Evolutionary conservation across 1,140 invertebrate genomes (phyloP).

Genomic region (Dolichoris vasculosae): DNA sequence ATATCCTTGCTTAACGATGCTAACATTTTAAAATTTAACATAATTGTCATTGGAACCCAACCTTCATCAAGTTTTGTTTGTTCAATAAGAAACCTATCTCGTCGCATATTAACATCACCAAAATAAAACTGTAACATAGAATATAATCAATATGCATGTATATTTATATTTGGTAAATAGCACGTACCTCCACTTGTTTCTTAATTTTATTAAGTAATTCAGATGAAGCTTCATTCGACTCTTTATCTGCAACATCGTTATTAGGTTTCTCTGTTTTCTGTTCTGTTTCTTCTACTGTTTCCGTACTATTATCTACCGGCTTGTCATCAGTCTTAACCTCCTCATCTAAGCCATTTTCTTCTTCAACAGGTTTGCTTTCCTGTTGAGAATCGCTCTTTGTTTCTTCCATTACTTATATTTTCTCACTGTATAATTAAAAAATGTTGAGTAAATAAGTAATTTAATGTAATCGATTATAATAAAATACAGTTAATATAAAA

Average conservation of each 20-base stretch:
- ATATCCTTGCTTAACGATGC: constrained; percentile 82
- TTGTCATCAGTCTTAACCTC: constrained; percentile 52
- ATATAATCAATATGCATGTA: background rate
- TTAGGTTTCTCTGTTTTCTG: constrained; percentile 23
- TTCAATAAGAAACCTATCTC: constrained; percentile 92
- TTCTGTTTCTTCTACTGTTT: constrained; percentile 19
- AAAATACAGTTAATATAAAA: background rate
- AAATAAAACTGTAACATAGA: constrained; percentile 81
- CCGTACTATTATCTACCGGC: constrained; percentile 2
- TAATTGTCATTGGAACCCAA: constrained; percentile 89
- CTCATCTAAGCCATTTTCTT: constrained; percentile 46
- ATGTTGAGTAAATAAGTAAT: background rate
- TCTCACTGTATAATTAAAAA: background rate
- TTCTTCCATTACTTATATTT: constrained; percentile 50
- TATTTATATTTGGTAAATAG: background rate
- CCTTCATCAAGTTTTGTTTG: constrained; percentile 88
- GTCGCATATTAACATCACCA: constrained; percentile 90
- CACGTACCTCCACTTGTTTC: constrained; percentile 66
- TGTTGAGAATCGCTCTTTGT: constrained; percentile 59
- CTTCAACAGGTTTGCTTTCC: constrained; percentile 29
- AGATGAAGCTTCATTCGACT: constrained; percentile 52
- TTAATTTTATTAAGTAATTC: constrained; percentile 65
- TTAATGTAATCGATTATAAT: too few species aligned
- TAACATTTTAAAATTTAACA: constrained; percentile 93
- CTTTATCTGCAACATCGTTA: background rate